Base-by-base conservation (phyloP, 2,888 invertebrate species). In the Alsophila aescularia region DNA sequence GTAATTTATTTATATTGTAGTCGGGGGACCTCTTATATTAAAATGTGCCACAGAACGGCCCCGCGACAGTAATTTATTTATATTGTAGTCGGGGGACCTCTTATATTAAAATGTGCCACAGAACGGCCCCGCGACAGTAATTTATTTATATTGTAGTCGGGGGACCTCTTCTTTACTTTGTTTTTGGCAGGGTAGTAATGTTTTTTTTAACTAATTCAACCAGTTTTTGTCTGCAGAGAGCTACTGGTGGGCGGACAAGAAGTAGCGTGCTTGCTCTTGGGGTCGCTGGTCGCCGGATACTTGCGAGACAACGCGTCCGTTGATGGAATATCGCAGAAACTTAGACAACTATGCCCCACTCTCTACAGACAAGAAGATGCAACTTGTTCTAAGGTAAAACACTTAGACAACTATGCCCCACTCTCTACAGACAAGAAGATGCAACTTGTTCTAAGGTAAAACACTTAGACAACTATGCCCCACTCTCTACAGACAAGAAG, bases 321-420 rank as follows among this genome's bases (percentile, higher is more conserved):
- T 1, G 97, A 98, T 78, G 95, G 97, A 0, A 97, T 99, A 59
- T 98, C 98, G 57, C 92, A 94, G 16, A 96, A 96, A 75, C 87
- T 99, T 49, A 93, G 98, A 40, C 96, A 98, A 71, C 93, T 97
- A 0, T 99, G 99, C 75, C 99, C 99, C 0, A 96, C 96, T 67
- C 92, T 99, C 18, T 99, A 98, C 81, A 95, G 96, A 62, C 95
- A 95, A 71, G 99, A 99, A 90, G 99, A 99, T 86, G 99, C 98
- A 2, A 96, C 97, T 9, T 98, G 97, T 71, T 97, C 98, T 1
- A 98, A 98, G 92, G 98, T 97, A 83, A 41, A 49, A 18, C n/a
- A 75, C 87, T 99, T 49, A 93, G 98, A 40, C 96, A 98, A 71
- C 93, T 97, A 0, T 99, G 99, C 75, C 99, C 99, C 0, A 96